phyloP scores from a whole-genome alignment of 2,113 vertebrate species.

The Tetrao urogallus region DNA sequence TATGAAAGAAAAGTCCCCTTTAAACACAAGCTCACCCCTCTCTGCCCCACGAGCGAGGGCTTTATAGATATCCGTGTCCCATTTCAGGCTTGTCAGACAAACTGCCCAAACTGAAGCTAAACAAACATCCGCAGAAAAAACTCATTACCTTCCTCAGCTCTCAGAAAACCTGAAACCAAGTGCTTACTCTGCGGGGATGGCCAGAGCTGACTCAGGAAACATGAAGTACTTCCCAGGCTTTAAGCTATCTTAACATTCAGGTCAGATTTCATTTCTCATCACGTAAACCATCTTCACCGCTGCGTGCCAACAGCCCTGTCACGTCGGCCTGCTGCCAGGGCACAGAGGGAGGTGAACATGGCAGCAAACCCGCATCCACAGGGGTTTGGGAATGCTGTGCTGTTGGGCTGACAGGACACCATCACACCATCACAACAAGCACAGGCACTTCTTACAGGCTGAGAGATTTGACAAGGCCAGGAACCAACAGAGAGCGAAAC shows the following conservation, averaged over 20 bases:
- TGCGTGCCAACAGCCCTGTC: not conserved
- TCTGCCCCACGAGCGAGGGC: not conserved
- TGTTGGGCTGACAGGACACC: rapidly evolving
- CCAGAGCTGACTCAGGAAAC: conserved; percentile 68
- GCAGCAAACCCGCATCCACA: not conserved
- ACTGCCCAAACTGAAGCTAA: conserved; percentile 26
- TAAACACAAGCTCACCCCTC: not conserved
- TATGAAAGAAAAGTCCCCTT: conserved; percentile 1
- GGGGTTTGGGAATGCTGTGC: not conserved
- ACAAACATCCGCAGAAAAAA: conserved; percentile 43
- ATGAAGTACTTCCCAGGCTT: conserved; percentile 52
- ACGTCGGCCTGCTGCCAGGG: not conserved
- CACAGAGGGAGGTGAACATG: not conserved
- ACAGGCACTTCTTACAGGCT: not conserved
- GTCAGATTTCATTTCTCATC: conserved; percentile 72
- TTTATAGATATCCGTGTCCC: conserved; percentile 46
- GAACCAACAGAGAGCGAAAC: not conserved
- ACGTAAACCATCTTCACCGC: conserved; percentile 4
- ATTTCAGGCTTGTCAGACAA: conserved; percentile 48
- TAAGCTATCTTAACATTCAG: conserved; percentile 62
- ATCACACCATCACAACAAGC: rapidly evolving
- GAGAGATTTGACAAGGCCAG: not conserved
- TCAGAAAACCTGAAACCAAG: conserved; percentile 63
- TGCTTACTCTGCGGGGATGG: conserved; percentile 51
- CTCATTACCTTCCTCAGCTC: conserved; percentile 31